Evolutionary conservation across 2,888 invertebrate genomes (phyloP).

Genomic region (Microplitis deprimator): DNA sequence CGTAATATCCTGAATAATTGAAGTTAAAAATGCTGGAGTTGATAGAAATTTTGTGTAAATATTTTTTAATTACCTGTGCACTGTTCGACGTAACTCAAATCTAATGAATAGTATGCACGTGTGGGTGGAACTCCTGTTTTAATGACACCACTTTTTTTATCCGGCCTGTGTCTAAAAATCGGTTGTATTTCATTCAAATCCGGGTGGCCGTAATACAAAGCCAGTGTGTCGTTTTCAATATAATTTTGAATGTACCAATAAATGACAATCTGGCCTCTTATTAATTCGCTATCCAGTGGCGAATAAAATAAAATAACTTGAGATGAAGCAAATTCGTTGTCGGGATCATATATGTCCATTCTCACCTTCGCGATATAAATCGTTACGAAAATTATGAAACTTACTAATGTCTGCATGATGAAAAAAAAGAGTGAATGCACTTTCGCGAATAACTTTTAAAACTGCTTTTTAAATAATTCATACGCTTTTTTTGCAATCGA

Average conservation of each 20-base stretch:
- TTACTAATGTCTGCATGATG: too few relatives aligned
- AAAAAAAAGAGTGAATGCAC: too few relatives aligned
- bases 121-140: background rate
- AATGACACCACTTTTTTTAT: background rate
- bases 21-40: too few relatives aligned
- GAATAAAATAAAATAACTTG: constrained; percentile 11
- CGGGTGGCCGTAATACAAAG: background rate
- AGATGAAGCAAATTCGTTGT: background rate
- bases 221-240: background rate
- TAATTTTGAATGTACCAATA: constrained; percentile 6
- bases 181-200: background rate
- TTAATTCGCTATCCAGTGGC: background rate
- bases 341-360: too few relatives aligned
- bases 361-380: too few relatives aligned
- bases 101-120: background rate
- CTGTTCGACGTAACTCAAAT: background rate
- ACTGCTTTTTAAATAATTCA: too few relatives aligned
- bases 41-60: too few relatives aligned
- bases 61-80: constrained; percentile 1
- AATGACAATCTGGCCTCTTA: constrained; percentile 9
- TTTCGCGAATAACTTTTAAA: too few relatives aligned
- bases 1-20: constrained; percentile 2
- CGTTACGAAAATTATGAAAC: too few relatives aligned
- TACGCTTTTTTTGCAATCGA: too few relatives aligned
- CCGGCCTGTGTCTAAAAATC: background rate